Evolutionary conservation across 2,113 vertebrate genomes (phyloP).

Genomic region (Callionymus lyra): DNA sequence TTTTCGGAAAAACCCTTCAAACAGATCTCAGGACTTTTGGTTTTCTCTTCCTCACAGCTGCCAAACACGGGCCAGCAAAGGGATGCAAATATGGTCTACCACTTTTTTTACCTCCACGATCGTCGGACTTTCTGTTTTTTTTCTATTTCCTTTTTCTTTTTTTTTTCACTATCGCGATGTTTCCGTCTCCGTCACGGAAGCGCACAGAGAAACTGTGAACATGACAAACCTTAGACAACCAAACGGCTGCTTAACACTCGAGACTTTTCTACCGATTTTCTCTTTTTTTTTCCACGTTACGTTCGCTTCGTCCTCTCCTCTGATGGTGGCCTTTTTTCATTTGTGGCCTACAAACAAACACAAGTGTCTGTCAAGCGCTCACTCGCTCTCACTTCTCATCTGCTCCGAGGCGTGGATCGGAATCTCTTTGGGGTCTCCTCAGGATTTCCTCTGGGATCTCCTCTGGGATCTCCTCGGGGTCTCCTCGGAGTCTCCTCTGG

Average conservation of each 20-base stretch:
- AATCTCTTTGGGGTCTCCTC: too few relatives aligned
- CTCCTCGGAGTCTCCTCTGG: too few relatives aligned
- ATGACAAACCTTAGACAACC: slow-evolving; percentile 64
- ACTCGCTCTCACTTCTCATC: too few relatives aligned
- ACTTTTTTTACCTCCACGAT: slow-evolving; percentile 41
- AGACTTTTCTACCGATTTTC: slow-evolving; percentile 31
- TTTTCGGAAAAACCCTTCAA: slow-evolving; percentile 61
- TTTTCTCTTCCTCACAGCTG: slow-evolving; percentile 62
- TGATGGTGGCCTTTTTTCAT: slow-evolving; percentile 68
- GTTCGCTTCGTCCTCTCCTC: slow-evolving; percentile 41
- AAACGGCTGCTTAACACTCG: slow-evolving; percentile 58
- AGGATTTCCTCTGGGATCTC: too few relatives aligned
- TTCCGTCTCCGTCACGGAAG: slow-evolving; percentile 65
- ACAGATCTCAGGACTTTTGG: slow-evolving; percentile 86
- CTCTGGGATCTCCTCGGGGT: too few relatives aligned
- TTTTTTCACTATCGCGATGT: slow-evolving; percentile 59
- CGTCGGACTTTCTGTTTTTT: slow-evolving; percentile 35
- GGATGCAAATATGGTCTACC: slow-evolving; percentile 51
- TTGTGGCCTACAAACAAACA: slow-evolving; percentile 65
- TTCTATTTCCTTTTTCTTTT: slow-evolving; percentile 22
- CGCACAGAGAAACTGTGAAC: slow-evolving; percentile 72
- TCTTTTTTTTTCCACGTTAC: slow-evolving; percentile 48
- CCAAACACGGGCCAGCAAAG: slow-evolving; percentile 60
- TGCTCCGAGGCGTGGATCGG: too few relatives aligned
- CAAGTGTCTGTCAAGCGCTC: slow-evolving; percentile 50